Evolutionary conservation across 2,888 invertebrate species (phyloP), one percentile per base, ranked within the genome.

Genomic region (Polyommatus iphigenia): DNA sequence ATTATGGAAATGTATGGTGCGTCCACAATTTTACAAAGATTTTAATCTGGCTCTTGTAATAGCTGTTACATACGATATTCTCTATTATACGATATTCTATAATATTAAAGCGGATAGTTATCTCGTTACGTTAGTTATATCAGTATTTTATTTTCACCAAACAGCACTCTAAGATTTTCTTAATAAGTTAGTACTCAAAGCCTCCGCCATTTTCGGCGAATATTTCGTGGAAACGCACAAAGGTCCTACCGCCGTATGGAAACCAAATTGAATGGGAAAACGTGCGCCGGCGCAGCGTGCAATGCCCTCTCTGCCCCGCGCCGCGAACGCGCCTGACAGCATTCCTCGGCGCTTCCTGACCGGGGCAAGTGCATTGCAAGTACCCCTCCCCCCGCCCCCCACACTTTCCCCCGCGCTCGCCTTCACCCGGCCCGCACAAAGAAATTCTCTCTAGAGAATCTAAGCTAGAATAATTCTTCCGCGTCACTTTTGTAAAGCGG

Each of bases 261-360:
- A 88, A 89, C 87, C 87, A 87, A 89, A 90, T 85, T 92, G 91
- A 92, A 87, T 86, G 93, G 90, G 85, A 89, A 87, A 87, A 85
- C 85, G 86, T 85, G 91, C 92, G 90, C 89, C 85, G 87, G 90
- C 90, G 90, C 89, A 86, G 90, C 90, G 92, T 89, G 88, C 93
- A 91, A 90, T 93, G 92, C 85, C 88, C 88, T 87, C 88, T 85
- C 85, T 81, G 86, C 84, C 81, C 83, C 84, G 82, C 85, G 78
- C 81, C 80, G 87, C 88, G 88, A 92, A 93, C 94, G 93, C 92
- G 94, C 88, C 92, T 92, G 94, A 94, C 94, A 90, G 93, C 94
- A 94, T 94, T 94, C 94, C 94, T 87, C 88, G 84, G 91, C 93
- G 92, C 93, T 93, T 94, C 94, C 93, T 93, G 94, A 92, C 93